Conservation (phyloP, 2,888 invertebrate species). For the Tortrix viridana region DNA sequence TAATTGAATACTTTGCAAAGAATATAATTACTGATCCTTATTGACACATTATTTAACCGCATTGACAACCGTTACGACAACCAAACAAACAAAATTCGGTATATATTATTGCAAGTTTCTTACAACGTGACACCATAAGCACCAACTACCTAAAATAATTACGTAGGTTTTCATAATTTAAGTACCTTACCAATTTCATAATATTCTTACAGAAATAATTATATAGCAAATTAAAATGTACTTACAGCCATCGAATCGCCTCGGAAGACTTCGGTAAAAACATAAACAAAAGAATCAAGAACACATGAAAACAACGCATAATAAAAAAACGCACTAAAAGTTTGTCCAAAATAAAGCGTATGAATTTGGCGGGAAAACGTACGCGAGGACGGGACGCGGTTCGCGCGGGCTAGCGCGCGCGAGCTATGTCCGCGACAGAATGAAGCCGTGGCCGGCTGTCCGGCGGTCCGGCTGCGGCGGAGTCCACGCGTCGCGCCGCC, state of each 20-base stretch:
- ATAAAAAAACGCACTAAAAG: constrained; percentile 49
- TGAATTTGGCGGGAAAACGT: constrained; percentile 69
- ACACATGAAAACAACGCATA: constrained; percentile 76
- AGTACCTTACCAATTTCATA: no score
- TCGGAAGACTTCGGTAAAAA: constrained; percentile 73
- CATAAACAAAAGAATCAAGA: constrained; percentile 78
- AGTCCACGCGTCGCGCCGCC: constrained; percentile 41
- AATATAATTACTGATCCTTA: no score
- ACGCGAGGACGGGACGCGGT: constrained; percentile 46
- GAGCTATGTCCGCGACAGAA: constrained; percentile 66
- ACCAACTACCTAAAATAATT: no score
- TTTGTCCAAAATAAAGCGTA: constrained; percentile 17
- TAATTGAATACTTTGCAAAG: no score
- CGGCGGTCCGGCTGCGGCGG: constrained; percentile 43
- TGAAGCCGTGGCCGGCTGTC: constrained; percentile 47
- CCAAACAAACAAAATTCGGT: no score
- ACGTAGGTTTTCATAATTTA: no score
- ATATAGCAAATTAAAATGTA: constrained; percentile 45
- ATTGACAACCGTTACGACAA: no score
- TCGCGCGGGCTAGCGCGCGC: constrained; percentile 55
- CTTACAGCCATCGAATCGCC: constrained; percentile 82
- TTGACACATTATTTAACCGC: no score
- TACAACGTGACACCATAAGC: no score
- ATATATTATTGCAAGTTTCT: no score
- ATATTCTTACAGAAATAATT: background rate